Evolutionary conservation across 2,888 invertebrate species (phyloP).

Genomic region (Brassicogethes aeneus): DNA sequence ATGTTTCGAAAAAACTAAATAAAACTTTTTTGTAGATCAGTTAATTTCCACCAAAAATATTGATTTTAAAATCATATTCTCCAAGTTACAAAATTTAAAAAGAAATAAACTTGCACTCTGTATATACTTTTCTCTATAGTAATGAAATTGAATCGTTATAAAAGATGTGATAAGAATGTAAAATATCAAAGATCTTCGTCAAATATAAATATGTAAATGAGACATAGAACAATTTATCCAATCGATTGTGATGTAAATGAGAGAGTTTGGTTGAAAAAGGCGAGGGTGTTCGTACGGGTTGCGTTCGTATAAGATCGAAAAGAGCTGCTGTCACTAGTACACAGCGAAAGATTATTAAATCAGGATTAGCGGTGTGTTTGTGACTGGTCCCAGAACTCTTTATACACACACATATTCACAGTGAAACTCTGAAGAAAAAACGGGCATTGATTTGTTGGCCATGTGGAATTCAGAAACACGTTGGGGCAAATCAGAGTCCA

Average conservation of each 20-base stretch:
- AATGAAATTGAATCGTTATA: too few species aligned
- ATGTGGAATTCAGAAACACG: too few species aligned
- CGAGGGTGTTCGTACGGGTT: constrained; percentile 16
- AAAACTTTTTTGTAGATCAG: too few species aligned
- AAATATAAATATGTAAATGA: constrained; percentile 25
- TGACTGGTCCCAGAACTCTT: constrained; percentile 29
- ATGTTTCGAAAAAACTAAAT: too few species aligned
- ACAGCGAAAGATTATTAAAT: constrained; percentile 41
- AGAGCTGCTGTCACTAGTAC: constrained; percentile 37
- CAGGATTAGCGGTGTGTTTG: constrained; percentile 41
- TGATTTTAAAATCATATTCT: too few species aligned
- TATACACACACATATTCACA: too few species aligned
- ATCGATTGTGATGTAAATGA: constrained; percentile 28
- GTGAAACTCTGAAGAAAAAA: constrained; percentile 33
- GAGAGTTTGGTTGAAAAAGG: constrained; percentile 5
- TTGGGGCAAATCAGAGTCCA: too few species aligned
- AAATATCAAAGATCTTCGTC: constrained; percentile 16
- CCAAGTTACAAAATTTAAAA: too few species aligned
- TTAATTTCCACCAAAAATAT: too few species aligned
- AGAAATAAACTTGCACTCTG: too few species aligned
- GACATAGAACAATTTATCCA: constrained; percentile 27
- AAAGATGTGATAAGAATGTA: too few species aligned
- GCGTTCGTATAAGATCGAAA: constrained; percentile 42
- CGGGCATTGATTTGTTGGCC: constrained; percentile 38
- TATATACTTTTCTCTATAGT: too few species aligned